Conservation (phyloP, 2,797 vertebrate species). For the Coreius guichenoti region DNA sequence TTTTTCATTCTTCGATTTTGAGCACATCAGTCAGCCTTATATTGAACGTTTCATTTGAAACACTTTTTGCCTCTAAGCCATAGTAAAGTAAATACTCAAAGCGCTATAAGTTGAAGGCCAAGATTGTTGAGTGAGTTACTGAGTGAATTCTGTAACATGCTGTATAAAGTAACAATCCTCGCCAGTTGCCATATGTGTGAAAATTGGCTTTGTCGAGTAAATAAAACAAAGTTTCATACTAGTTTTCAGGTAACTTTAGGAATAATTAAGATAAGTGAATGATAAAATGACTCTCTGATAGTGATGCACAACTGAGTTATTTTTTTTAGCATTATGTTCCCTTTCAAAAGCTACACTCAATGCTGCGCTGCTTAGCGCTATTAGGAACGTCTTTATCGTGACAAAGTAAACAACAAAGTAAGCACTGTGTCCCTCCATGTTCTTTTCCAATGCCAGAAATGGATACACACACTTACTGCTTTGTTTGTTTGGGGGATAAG, state of each 20-base stretch:
- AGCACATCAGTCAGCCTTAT: conserved; percentile 11
- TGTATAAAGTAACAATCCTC: background rate
- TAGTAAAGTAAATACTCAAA: conserved; percentile 7
- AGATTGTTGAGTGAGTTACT: background rate
- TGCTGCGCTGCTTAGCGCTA: no score
- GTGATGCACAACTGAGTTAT: background rate
- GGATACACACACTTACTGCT: no score
- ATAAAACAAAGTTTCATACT: background rate
- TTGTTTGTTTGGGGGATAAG: no score
- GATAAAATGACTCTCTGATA: background rate
- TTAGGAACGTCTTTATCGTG: no score
- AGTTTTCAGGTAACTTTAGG: background rate
- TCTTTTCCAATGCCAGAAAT: no score
- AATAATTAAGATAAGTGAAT: background rate
- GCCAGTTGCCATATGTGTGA: background rate
- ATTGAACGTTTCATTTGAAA: conserved; percentile 17
- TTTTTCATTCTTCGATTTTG: conserved; percentile 11
- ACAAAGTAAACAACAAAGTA: no score
- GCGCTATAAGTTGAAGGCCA: background rate
- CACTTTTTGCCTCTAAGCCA: background rate
- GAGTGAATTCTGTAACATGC: background rate
- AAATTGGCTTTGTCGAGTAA: background rate
- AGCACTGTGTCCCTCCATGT: no score
- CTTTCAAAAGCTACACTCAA: no score
- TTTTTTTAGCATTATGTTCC: no score